Conservation (phyloP, 2,113 vertebrate genomes). For the Laticauda colubrina region DNA sequence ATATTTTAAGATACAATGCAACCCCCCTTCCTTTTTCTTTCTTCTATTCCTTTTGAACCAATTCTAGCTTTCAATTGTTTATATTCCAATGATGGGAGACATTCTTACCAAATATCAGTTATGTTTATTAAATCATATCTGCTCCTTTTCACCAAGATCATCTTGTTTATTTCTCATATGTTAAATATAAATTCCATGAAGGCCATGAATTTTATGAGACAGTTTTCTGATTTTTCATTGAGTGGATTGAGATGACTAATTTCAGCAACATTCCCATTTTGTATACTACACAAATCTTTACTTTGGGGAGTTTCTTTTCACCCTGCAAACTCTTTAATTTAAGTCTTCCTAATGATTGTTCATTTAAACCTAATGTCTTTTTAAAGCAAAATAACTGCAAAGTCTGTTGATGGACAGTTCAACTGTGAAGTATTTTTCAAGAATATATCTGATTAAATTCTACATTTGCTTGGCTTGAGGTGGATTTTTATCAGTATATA, state of each 20-base stretch:
- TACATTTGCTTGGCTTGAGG: conserved; percentile 34
- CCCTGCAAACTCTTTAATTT: background rate
- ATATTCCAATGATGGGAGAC: background rate
- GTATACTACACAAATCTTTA: background rate
- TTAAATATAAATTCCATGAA: background rate
- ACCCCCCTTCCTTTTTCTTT: background rate
- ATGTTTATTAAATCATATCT: background rate
- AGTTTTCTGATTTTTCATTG: background rate
- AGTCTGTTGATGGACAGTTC: conserved; percentile 8
- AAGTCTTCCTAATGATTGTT: background rate
- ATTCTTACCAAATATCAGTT: background rate
- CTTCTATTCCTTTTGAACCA: background rate
- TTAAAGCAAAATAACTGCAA: conserved; percentile 23
- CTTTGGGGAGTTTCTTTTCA: background rate
- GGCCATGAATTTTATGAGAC: background rate
- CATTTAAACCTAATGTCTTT: conserved; percentile 2
- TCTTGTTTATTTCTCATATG: background rate
- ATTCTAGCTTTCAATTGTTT: background rate
- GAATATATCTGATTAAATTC: conserved; percentile 31
- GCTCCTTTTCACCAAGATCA: background rate
- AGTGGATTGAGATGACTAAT: background rate
- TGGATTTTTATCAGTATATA: conserved; percentile 4
- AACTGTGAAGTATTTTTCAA: conserved; percentile 6
- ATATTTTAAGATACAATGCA: background rate
- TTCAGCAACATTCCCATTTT: background rate